These are phyloP conservation scores for Chaetodon trifascialis DNA, from an alignment of 2,113 vertebrate genomes.

Conservation along the genomic window DNA sequence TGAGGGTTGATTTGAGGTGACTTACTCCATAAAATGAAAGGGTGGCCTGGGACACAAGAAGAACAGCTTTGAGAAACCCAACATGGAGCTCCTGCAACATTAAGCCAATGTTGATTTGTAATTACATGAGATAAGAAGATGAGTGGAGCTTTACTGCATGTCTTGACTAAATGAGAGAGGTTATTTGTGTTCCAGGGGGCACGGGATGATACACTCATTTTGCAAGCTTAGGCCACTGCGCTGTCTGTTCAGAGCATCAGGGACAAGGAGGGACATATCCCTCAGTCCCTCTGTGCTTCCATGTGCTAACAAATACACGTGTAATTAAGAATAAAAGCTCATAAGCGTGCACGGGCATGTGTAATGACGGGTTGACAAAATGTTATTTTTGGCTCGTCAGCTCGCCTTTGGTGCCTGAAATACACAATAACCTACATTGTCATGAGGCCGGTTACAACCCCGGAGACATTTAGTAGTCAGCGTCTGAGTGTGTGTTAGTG, in stretches of 20 bases:
- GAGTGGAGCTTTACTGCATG: constrained; percentile 62
- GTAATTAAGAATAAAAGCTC: constrained; percentile 8
- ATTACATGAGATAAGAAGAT: constrained; percentile 72
- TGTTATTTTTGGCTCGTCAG: background rate
- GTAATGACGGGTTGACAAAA: background rate
- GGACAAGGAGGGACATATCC: constrained; percentile 7
- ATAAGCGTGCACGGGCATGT: background rate
- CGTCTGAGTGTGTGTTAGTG: constrained; percentile 25
- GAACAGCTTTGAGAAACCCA: constrained; percentile 37
- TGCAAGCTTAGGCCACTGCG: constrained; percentile 41
- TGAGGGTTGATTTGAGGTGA: constrained; percentile 31
- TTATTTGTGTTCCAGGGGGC: constrained; percentile 55
- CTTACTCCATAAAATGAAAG: constrained; percentile 17
- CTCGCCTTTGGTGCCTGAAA: constrained; percentile 21
- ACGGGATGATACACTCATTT: constrained; percentile 60
- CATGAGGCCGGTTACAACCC: background rate
- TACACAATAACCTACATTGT: constrained; percentile 18
- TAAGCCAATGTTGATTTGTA: constrained; percentile 64
- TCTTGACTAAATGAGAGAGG: constrained; percentile 67
- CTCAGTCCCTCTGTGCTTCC: background rate
- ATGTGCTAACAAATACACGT: constrained; percentile 40
- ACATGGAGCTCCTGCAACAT: constrained; percentile 36
- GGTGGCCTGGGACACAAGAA: constrained; percentile 29
- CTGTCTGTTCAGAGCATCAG: constrained; percentile 25
- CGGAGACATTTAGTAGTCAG: constrained; percentile 24